Base-by-base conservation (phyloP, 2,888 invertebrate genomes). In the Xanthostigma xanthostigma region DNA sequence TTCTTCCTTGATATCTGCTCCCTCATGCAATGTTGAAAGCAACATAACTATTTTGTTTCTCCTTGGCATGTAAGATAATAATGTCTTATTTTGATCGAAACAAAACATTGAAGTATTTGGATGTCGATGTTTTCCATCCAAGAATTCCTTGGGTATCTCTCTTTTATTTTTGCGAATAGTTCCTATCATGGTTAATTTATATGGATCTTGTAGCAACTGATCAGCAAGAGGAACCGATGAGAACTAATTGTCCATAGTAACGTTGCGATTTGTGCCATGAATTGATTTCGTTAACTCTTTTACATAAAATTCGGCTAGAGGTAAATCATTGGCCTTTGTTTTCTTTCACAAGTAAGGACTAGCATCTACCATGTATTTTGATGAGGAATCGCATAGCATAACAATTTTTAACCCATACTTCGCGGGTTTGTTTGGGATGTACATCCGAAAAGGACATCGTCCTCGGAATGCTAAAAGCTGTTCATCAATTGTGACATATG, bases 171-270 rank as follows among this genome's bases (percentile, higher is more conserved):
- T 54, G 46, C 61, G 44, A 45, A 62, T 37, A 41, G 63, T 63
- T 14, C 60, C 60, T 35, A 60, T 53, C 14, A 62, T 45, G 9
- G 59, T 61, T 42, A 62, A 48, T 51, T 59, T 61, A 49, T 62
- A 62, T 35, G 60, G 62, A 43, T 56, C 51, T 50, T 56, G 47
- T 39, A 60, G 53, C 43, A 62, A 45, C 12, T 52, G 47, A 50
- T 59, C 57, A 8, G 58, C 60, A n/a, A 62, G 47, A 14, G 56
- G 50, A 34, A 62, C 55, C 33, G 59, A 61, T 10, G 61, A 60
- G 47, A 62, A 63, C 62, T 60, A 61, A 50, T 63, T 63, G 50
- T 63, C 61, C 53, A 55, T 55, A 41, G 57, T 59, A 17, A 57
- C 50, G 49, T 56, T 58, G 44, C 56, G 44, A 38, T 56, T 55